A percentile compares a stretch with the other conserved stretches of the same genome.
These are phyloP conservation scores for Pharmacophagus antenor DNA, from an alignment of 2,888 invertebrate genomes.

Conservation along the genomic window DNA sequence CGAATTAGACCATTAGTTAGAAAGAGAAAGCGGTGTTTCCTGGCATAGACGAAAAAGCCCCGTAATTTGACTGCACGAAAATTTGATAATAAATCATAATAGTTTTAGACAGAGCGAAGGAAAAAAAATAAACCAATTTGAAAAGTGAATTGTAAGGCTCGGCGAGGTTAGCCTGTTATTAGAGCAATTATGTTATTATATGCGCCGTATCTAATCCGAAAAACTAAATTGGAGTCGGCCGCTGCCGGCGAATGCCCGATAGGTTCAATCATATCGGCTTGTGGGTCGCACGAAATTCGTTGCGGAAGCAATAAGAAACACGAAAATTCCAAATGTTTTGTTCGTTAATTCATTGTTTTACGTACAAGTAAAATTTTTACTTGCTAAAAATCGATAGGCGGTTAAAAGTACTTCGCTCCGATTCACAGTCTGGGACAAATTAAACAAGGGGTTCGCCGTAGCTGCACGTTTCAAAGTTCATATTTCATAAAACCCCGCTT, in stretches of 20 bases:
- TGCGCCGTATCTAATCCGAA: conserved; percentile 80
- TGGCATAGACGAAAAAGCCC: conserved; percentile 64
- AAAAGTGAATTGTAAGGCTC: conserved; percentile 81
- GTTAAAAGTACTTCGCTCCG: conserved; percentile 58
- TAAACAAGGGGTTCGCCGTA: conserved; percentile 74
- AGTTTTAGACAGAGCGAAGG: conserved; percentile 75
- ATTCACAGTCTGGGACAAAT: conserved; percentile 74
- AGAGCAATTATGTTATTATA: conserved; percentile 81
- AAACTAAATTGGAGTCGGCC: conserved; percentile 79
- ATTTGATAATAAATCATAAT: conserved; percentile 81
- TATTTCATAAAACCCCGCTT: conserved; percentile 73
- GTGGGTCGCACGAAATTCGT: conserved; percentile 80
- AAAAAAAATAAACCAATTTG: conserved; percentile 78
- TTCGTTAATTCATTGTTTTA: conserved; percentile 57
- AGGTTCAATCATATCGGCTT: conserved; percentile 77
- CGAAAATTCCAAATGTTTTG: conserved; percentile 73
- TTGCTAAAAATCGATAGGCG: conserved; percentile 46
- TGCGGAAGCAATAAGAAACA: conserved; percentile 81
- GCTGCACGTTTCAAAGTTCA: conserved; percentile 76
- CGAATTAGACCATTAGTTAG: conserved; percentile 42
- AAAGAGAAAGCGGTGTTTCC: conserved; percentile 56
- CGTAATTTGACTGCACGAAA: conserved; percentile 80
- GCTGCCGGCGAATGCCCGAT: conserved; percentile 78
- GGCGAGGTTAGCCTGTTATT: conserved; percentile 75
- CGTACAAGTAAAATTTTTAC: conserved; percentile 52